Evolutionary conservation across 1,140 invertebrate species (phyloP).

Genomic region (Drosophila tsacasi): DNA sequence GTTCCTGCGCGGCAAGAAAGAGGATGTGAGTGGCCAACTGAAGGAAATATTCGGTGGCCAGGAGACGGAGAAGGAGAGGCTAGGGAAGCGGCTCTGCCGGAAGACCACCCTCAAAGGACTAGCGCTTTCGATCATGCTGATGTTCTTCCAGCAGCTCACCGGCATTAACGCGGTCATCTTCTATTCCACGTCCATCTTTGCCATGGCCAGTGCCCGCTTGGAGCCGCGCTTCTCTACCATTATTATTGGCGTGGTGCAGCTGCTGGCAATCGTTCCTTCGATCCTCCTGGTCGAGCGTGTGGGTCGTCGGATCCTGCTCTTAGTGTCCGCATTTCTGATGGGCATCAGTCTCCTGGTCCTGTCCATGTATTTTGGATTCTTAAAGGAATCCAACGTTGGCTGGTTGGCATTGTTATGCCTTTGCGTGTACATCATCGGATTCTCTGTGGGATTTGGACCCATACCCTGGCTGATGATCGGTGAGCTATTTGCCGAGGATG

Average conservation of each 20-base stretch:
- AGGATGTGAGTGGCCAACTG: slow-evolving; percentile 84
- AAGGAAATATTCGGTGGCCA: slow-evolving; percentile 4
- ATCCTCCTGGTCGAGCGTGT: slow-evolving; percentile 88
- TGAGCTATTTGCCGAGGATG: slow-evolving; percentile 90
- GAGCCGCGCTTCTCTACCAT: slow-evolving; percentile 86
- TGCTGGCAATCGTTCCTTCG: slow-evolving; percentile 88
- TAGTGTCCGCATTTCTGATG: slow-evolving; percentile 88
- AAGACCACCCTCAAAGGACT: slow-evolving; percentile 33
- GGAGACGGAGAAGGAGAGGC: background rate
- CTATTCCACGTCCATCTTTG: slow-evolving; percentile 63
- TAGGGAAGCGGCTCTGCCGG: background rate
- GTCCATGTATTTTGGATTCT: slow-evolving; percentile 88
- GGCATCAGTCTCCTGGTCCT: slow-evolving; percentile 87
- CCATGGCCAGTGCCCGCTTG: slow-evolving; percentile 5
- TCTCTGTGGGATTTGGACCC: slow-evolving; percentile 93
- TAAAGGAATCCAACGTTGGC: slow-evolving; percentile 85
- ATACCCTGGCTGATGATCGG: slow-evolving; percentile 92
- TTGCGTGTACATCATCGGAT: slow-evolving; percentile 91
- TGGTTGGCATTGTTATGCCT: slow-evolving; percentile 89
- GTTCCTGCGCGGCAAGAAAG: slow-evolving; percentile 89
- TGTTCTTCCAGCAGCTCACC: slow-evolving; percentile 69
- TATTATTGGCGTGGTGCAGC: slow-evolving; percentile 90
- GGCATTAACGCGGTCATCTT: slow-evolving; percentile 76
- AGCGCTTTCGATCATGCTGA: slow-evolving; percentile 47
- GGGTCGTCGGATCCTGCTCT: slow-evolving; percentile 89